phyloP scores from a whole-genome alignment of 2,113 vertebrate genomes.

The Rhipidura dahli region DNA sequence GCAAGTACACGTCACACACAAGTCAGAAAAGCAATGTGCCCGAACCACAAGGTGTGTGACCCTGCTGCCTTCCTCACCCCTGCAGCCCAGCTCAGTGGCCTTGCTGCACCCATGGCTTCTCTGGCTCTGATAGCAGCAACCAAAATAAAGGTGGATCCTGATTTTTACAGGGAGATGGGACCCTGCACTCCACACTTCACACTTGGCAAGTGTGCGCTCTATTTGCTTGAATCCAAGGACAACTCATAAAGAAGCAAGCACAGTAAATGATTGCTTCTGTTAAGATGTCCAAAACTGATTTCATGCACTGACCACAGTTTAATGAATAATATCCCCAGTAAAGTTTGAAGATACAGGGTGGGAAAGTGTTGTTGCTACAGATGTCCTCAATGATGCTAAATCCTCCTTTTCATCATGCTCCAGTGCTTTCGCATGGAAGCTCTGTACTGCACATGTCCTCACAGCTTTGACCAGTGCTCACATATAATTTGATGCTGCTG shows the following conservation, averaged over 20 bases:
- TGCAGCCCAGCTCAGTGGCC: not conserved
- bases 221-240: not conserved
- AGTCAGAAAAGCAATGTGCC: not conserved
- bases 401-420: not conserved
- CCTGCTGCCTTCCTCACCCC: not conserved
- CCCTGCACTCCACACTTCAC: not conserved
- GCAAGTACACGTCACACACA: not conserved
- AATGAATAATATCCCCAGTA: not conserved
- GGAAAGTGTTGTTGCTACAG: not conserved
- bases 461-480: not conserved
- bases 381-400: not conserved
- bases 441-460: not conserved
- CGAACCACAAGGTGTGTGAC: rapidly evolving
- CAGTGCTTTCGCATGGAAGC: not conserved
- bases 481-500: not conserved
- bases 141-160: not conserved
- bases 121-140: not conserved
- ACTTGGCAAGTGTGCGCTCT: not conserved
- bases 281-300: not conserved
- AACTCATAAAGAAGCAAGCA: not conserved
- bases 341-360: not conserved
- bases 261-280: not conserved
- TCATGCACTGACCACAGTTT: not conserved
- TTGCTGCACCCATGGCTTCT: not conserved
- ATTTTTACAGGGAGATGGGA: not conserved